Evolutionary conservation across 2,113 vertebrate species (phyloP), one percentile per base, ranked within the genome.

Genomic region (Trichechus manatus): DNA sequence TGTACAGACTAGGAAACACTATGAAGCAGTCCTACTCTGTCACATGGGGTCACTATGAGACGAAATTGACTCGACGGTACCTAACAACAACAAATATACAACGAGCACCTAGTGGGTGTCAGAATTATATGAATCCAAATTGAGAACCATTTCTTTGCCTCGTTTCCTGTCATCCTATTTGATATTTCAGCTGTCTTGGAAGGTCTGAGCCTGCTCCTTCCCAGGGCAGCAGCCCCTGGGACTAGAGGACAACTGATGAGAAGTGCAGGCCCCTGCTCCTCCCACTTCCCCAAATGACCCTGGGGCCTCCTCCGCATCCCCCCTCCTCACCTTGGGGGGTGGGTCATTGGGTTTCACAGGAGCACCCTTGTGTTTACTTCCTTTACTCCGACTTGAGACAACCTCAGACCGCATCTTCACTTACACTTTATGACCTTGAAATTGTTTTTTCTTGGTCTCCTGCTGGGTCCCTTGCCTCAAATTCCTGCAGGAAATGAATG

Each of bases 381-480:
- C 64, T 88, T 81, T 11, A 66, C 25, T n/a, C 42, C 56, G 31
- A 42, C 79, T 59, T 9, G 47, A 96, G 68, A 50, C 23, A 23
- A 15, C 19, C 44, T n/a, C 47, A 68, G 59, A 85, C n/a, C 44
- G 39, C 89, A 74, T 50, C 33, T 68, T 50, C 27, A 29, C 44
- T 50, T 70, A 39, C 6, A 61, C 31, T 31, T 64, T 2, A 89
- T 50, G 17, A 33, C n/a, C 29, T 42, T 77, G 23, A 42, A n/a
- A 83, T 59, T 20, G 19, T 61, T 80, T 95, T 95, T 6, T 25
- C 33, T 25, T 89, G 39, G 56, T 82, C 79, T 66, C 44, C 89
- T 93, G 72, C 29, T 20, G 17, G 70, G n/a, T 72, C 75, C 89
- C 64, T 84, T 44, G 42, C 61, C 75, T 95, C 82, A 83, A 68